Base-by-base conservation (phyloP, 2,797 vertebrate genomes). In the Xenentodon cancila region DNA sequence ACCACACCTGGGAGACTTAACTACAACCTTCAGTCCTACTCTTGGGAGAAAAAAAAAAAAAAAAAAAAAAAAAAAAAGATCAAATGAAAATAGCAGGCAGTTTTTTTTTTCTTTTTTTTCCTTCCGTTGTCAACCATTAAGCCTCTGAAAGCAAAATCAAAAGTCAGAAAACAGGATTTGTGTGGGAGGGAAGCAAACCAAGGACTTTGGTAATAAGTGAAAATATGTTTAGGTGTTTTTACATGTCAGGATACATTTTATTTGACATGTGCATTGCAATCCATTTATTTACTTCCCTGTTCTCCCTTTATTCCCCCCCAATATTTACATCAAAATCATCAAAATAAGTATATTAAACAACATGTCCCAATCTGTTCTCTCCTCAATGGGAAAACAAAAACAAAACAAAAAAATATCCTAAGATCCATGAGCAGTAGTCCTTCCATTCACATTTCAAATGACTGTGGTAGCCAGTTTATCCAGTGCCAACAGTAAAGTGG, bases 291-390 rank as follows among this genome's bases (percentile, higher is more conserved):
- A 88, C 81, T 94, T 91, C 78, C 93, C 91, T 91, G 81, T 68
- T 93, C 90, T 94, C 91, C 81, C 93, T 90, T 90, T 92, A 93
- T 87, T 25, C 25, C n/a, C 9, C 20, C 88, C 89, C 85, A 89
- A 91, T 98, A 98, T 97, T 97, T 98, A 98, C 97, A 98, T 89
- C 92, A 86, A 92, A 64, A 95, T 92, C 92, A 73, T 95, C 88
- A 94, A 96, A 90, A 81, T 84, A 95, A 95, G 92, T 92, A 96
- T 97, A 96, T 96, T 96, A 95, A 97, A 97, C 96, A 97, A 92
- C 94, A 95, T 93, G 91, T 94, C 93, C 94, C 79, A 73, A 80
- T 79, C 75, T 74, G 63, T 69, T 67, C 53, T 69, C 71, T 79
- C 73, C 82, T 77, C 68, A 71, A 71, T 73, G 70, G 66, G 63